Percentiles rank a stretch among this genome's conserved stretches.
Conservation (phyloP, 2,113 vertebrate species). For the Podilymbus podiceps region DNA sequence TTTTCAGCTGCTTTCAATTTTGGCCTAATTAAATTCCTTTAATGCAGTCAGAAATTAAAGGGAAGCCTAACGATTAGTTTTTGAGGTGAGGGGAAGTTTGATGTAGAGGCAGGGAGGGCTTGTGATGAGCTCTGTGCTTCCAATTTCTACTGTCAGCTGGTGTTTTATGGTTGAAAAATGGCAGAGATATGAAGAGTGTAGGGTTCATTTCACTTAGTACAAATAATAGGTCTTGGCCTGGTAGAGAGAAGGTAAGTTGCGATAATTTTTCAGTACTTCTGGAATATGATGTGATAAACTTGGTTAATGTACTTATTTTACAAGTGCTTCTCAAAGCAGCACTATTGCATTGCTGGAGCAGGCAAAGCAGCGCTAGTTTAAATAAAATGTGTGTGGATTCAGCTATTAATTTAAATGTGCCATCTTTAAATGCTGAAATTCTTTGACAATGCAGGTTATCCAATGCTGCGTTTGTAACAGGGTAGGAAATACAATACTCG, state of each 20-base stretch:
- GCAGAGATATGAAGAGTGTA: background rate
- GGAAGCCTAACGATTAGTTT: background rate
- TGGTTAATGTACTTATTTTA: background rate
- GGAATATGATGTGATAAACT: background rate
- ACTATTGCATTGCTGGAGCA: background rate
- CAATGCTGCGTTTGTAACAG: no score
- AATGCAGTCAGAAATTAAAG: background rate
- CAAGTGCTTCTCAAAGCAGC: background rate
- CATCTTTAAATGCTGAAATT: rapidly evolving
- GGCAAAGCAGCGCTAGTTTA: background rate
- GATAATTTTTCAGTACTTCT: background rate
- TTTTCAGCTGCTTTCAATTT: background rate
- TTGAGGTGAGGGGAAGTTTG: background rate
- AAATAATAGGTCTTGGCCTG: background rate
- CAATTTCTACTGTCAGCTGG: background rate
- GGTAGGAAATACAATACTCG: rapidly evolving
- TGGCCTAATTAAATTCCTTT: background rate
- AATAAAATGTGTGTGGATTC: background rate
- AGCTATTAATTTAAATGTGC: background rate
- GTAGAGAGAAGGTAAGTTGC: background rate
- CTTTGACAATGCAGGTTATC: rapidly evolving
- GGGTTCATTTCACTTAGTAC: background rate
- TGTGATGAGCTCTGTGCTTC: background rate
- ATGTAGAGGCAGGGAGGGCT: background rate
- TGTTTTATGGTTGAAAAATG: background rate